These are phyloP conservation scores for Steinernema feltiae DNA, from an alignment of 1,140 invertebrate genomes.

Conservation along the genomic window DNA sequence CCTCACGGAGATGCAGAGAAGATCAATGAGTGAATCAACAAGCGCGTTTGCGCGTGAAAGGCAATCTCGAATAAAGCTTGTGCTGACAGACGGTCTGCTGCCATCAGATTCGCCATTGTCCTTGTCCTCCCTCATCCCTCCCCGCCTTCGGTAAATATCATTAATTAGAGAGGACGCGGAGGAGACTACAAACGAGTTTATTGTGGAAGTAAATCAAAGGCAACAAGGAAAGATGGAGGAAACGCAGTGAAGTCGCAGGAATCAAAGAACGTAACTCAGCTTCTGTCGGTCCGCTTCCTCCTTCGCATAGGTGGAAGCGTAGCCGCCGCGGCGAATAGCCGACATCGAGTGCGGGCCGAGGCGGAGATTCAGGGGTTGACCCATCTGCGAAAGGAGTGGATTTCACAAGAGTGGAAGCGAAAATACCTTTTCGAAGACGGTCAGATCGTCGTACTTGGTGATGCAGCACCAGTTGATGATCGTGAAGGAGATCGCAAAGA, in stretches of 20 bases:
- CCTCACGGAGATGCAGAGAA: too few relatives aligned
- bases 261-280: not conserved
- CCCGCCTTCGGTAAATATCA: too few relatives aligned
- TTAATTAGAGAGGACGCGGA: too few relatives aligned
- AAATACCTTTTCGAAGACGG: conserved; percentile 51
- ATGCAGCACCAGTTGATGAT: conserved; percentile 55
- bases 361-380: conserved; percentile 43
- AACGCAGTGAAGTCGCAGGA: not conserved
- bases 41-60: too few relatives aligned
- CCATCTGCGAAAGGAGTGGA: conserved; percentile 36
- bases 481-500: conserved; percentile 48
- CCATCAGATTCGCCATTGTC: too few relatives aligned
- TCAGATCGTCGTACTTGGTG: conserved; percentile 51
- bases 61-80: too few relatives aligned
- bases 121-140: too few relatives aligned
- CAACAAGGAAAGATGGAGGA: not conserved
- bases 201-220: not conserved
- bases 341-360: conserved; percentile 46
- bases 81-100: too few relatives aligned
- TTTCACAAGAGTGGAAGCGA: not conserved
- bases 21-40: too few relatives aligned
- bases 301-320: conserved; percentile 38
- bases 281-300: conserved; percentile 34
- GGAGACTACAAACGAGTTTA: not conserved
- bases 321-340: conserved; percentile 48